Base-by-base conservation (phyloP, 2,888 invertebrate species). In the Cinara cedri region DNA sequence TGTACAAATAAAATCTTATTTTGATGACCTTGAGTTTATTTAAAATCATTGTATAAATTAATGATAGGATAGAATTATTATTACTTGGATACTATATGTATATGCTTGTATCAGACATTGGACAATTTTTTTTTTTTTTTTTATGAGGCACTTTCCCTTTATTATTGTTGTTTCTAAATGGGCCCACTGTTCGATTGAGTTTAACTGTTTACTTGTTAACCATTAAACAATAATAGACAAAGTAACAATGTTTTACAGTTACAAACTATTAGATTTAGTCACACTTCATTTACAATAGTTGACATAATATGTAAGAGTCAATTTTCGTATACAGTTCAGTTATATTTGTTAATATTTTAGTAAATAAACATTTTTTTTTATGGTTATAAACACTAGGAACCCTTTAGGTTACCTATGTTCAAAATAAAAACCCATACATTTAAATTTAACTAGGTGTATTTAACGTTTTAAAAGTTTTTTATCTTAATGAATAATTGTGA, bases 141-240 rank as follows among this genome's bases (percentile, higher is more conserved):
- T 63, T 63, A 11, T n/a, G 19, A 51, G 34, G 51, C 13, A 55
- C 74, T 63, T 74, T 74, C 63, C 21, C 51, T 63, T 51, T 74
- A 1, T 42, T 21, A 42, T 63, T 63, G 51, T 74, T 63, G 9
- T 44, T 57, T 57, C 34, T 49, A 57, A 26, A 34, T 34, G 3
- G n/a, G 34, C 34, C 34, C 34, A 34, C 34, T 34, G 34, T 13
- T 51, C 26, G 16, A 16, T 51, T 11, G 49, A 68, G n/a, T n/a
- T 68, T n/a, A 6, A 34, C 34, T 34, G 34, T 34, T 34, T 34
- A 6, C 34, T 16, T 24, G 19, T 16, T 66, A n/a, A 46, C 19
- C 16, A 49, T 49, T 24, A 63, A 13, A 13, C 11, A 6, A 54
- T 42, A 44, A 44, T 44, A 34, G 34, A 60, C 26, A 21, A 34